phyloP scores from a whole-genome alignment of 1,140 invertebrate genomes.

The Leptoteleia sp. region DNA sequence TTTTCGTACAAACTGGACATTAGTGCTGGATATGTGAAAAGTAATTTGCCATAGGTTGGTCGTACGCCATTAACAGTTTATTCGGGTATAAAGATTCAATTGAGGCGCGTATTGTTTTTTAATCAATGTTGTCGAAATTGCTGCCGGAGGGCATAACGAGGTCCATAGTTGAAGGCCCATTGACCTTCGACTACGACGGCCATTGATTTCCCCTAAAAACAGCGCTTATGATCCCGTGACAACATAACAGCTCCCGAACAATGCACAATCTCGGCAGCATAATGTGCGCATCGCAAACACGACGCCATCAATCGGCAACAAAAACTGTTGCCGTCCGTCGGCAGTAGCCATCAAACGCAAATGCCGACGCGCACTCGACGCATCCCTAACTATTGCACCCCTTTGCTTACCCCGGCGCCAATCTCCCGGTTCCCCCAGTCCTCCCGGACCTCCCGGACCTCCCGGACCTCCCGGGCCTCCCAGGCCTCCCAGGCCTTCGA shows the following conservation, averaged over 20 bases:
- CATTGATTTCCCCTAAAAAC: not conserved
- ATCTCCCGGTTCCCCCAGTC: slow-evolving; percentile 22
- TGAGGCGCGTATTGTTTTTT: too few species aligned
- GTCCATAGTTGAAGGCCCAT: not conserved
- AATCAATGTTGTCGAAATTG: too few species aligned
- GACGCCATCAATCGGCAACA: slow-evolving; percentile 26
- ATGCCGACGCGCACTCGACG: slow-evolving; percentile 32
- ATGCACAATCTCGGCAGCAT: slow-evolving; percentile 16
- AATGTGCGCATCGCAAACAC: slow-evolving; percentile 36
- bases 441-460: too few species aligned
- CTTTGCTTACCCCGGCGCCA: slow-evolving; percentile 8
- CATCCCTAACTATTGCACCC: slow-evolving; percentile 49
- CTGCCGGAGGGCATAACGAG: too few species aligned
- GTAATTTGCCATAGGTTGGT: too few species aligned
- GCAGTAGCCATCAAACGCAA: slow-evolving; percentile 27
- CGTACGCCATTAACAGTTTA: too few species aligned
- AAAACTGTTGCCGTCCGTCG: slow-evolving; percentile 15
- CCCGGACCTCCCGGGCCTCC: too few species aligned
- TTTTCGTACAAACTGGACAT: too few species aligned
- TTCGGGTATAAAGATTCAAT: too few species aligned
- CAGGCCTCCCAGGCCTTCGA: too few species aligned
- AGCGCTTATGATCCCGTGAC: slow-evolving; percentile 2
- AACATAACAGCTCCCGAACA: slow-evolving; percentile 6
- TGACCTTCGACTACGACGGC: not conserved
- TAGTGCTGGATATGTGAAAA: too few species aligned